Percentiles rank a stretch among this genome's conserved stretches.
Conservation (phyloP, 2,888 invertebrate genomes). For the Perdita meconis region DNA sequence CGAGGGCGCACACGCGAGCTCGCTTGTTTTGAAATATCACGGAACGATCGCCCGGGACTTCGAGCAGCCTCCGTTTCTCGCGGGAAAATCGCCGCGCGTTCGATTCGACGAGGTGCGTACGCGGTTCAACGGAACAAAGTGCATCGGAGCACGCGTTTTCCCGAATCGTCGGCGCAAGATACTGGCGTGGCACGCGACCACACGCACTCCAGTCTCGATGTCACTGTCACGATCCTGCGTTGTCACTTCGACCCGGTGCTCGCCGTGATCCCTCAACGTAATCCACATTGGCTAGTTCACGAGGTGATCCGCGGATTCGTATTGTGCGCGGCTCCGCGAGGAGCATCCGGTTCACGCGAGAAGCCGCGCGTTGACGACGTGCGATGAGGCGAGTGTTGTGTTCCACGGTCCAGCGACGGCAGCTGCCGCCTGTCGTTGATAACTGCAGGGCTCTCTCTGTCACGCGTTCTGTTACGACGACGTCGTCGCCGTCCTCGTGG, state of each 20-base stretch:
- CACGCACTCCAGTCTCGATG: slow-evolving; percentile 52
- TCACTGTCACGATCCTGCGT: slow-evolving; percentile 61
- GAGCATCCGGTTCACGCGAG: slow-evolving; percentile 56
- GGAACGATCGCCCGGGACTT: slow-evolving; percentile 44
- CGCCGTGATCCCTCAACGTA: too few relatives aligned
- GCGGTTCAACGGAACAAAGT: too few relatives aligned
- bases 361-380: slow-evolving; percentile 53
- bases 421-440: slow-evolving; percentile 45
- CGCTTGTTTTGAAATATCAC: slow-evolving; percentile 67
- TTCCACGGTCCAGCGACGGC: slow-evolving; percentile 53
- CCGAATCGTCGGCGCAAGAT: slow-evolving; percentile 10
- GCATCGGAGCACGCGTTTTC: too few relatives aligned
- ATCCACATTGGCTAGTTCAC: slow-evolving; percentile 15
- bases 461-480: slow-evolving; percentile 53
- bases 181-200: slow-evolving; percentile 33
- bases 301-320: slow-evolving; percentile 49
- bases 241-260: slow-evolving; percentile 52
- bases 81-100: slow-evolving; percentile 50
- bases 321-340: slow-evolving; percentile 51
- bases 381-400: slow-evolving; percentile 49
- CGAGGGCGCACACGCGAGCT: slow-evolving; percentile 64
- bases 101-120: slow-evolving; percentile 14
- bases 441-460: slow-evolving; percentile 38
- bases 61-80: slow-evolving; percentile 37
- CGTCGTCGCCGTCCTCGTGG: slow-evolving; percentile 48